A percentile compares a stretch with the other conserved stretches of the same genome.
These are phyloP conservation scores for Dryobotodes eremita DNA, from an alignment of 2,888 invertebrate species.

Conservation along the genomic window DNA sequence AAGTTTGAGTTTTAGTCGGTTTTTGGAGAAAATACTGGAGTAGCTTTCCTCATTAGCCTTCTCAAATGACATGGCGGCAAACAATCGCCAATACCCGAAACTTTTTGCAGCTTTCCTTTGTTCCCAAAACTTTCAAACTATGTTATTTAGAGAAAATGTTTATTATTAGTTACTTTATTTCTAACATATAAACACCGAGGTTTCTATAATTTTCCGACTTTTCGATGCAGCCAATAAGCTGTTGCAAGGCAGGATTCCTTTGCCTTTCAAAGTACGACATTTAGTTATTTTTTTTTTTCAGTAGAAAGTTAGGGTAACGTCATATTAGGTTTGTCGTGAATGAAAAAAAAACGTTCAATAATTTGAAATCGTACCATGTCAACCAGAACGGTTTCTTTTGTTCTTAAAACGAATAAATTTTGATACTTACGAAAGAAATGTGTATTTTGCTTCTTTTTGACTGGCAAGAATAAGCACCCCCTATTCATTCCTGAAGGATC, in stretches of 20 bases:
- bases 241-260: conserved; percentile 5
- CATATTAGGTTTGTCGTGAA: background rate
- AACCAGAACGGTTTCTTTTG: background rate
- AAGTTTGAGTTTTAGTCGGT: background rate
- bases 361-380: background rate
- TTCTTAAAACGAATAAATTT: background rate
- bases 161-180: background rate
- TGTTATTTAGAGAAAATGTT: background rate
- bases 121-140: background rate
- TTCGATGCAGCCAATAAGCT: background rate
- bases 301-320: background rate
- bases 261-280: background rate
- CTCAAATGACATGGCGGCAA: background rate
- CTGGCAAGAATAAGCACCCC: background rate
- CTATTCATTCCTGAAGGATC: background rate
- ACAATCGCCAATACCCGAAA: no score
- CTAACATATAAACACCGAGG: background rate
- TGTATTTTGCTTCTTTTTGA: no score
- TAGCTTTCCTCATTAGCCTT: background rate
- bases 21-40: background rate
- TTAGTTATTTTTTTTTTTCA: background rate
- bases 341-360: background rate
- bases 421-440: background rate
- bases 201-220: background rate
- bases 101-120: background rate